A percentile compares a stretch with the other conserved stretches of the same genome.
phyloP scores from a whole-genome alignment of 2,888 invertebrate species.

The Ophraella communa region DNA sequence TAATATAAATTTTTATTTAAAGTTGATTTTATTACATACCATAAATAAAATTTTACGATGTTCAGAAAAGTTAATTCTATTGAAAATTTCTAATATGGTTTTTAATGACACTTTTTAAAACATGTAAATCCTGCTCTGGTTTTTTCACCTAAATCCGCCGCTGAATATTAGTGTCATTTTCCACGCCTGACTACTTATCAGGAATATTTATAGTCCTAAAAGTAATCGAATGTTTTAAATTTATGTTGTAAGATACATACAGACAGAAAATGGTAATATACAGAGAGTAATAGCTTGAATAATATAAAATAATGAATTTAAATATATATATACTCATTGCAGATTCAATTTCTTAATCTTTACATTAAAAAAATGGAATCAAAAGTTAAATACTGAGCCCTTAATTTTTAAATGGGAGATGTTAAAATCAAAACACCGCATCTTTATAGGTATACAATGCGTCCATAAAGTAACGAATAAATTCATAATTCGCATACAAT shows the following conservation, averaged over 20 bases:
- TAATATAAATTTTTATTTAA: too few relatives aligned
- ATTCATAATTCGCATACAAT: too few relatives aligned
- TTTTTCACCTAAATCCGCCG: slow-evolving; percentile 31
- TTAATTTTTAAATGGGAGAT: too few relatives aligned
- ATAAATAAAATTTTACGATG: too few relatives aligned
- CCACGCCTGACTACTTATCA: slow-evolving; percentile 42
- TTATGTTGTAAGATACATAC: slow-evolving; percentile 36
- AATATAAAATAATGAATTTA: slow-evolving; percentile 30
- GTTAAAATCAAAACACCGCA: too few relatives aligned
- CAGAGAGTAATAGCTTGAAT: slow-evolving; percentile 32
- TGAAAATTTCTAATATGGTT: neutral
- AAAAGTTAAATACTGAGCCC: too few relatives aligned
- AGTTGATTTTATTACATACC: too few relatives aligned
- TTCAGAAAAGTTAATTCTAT: neutral
- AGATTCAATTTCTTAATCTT: too few relatives aligned
- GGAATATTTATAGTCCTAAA: slow-evolving; percentile 42
- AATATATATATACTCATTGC: too few relatives aligned
- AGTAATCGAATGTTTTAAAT: slow-evolving; percentile 40
- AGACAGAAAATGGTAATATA: slow-evolving; percentile 37
- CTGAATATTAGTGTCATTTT: slow-evolving; percentile 45
- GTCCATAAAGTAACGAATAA: too few relatives aligned
- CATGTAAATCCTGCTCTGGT: slow-evolving; percentile 16
- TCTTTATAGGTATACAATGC: too few relatives aligned
- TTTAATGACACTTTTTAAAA: slow-evolving; percentile 1
- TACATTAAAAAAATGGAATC: too few relatives aligned